Conservation (phyloP, 2,113 vertebrate species). For the Rallus limicola region DNA sequence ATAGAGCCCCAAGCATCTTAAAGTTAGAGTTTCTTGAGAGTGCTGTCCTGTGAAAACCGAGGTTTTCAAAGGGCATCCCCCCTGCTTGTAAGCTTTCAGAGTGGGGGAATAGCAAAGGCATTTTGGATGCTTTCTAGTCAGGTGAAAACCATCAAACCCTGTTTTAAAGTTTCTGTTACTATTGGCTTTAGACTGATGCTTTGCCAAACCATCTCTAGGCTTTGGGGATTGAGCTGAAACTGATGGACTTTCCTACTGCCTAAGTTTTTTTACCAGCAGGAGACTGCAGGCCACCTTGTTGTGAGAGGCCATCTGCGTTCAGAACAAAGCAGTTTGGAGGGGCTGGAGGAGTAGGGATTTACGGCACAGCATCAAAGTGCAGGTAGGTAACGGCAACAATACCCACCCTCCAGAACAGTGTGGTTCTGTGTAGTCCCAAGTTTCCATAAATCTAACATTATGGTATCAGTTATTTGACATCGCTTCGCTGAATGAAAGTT, state of each 20-base stretch:
- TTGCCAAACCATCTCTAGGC: not conserved
- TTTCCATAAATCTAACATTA: not conserved
- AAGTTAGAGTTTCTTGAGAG: not conserved
- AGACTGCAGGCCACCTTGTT: not conserved
- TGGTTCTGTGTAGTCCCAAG: not conserved
- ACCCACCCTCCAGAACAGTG: slow-evolving; percentile 13
- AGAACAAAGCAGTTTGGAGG: not conserved
- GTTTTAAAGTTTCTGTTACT: not conserved
- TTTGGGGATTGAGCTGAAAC: not conserved
- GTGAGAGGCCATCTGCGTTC: not conserved
- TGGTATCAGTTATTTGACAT: not conserved
- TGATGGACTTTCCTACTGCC: not conserved
- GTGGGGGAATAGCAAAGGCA: not conserved
- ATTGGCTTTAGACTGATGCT: not conserved
- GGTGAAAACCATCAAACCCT: not conserved
- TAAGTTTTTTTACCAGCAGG: not conserved
- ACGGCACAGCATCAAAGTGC: not conserved
- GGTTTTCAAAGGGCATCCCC: not conserved
- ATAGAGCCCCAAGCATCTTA: not conserved
- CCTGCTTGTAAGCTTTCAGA: not conserved
- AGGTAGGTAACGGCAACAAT: not conserved
- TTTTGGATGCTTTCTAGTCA: not conserved
- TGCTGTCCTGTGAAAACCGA: not conserved
- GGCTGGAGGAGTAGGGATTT: not conserved
- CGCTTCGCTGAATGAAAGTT: slow-evolving; percentile 3